A percentile compares a stretch with the other conserved stretches of the same genome.
phyloP scores from a whole-genome alignment of 2,888 invertebrate species.

The Drosophila bunnanda region DNA sequence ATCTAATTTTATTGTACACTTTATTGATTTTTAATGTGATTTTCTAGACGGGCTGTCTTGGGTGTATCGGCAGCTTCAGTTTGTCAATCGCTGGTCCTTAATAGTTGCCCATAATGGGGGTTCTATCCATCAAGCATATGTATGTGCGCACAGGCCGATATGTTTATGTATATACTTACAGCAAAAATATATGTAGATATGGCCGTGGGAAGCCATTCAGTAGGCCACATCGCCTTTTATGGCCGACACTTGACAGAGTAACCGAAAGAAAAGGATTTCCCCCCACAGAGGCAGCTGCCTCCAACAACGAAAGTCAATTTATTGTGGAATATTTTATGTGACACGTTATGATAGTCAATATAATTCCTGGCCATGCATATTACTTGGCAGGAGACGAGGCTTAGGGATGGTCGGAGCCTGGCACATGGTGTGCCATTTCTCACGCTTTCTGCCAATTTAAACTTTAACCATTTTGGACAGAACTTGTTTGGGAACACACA shows the following conservation, averaged over 20 bases:
- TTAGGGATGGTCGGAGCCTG: neutral
- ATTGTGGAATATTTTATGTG: conserved; percentile 80
- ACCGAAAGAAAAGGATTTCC: conserved; percentile 37
- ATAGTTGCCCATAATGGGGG: conserved; percentile 70
- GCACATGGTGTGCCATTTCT: conserved; percentile 66
- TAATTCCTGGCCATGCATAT: conserved; percentile 65
- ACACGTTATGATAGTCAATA: conserved; percentile 79
- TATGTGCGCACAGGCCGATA: conserved; percentile 10
- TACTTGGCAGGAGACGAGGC: conserved; percentile 14
- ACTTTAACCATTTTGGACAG: conserved; percentile 59
- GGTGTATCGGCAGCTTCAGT: conserved; percentile 33
- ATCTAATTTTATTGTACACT: conserved; percentile 73
- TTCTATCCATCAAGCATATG: conserved; percentile 44
- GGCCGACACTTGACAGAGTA: conserved; percentile 69
- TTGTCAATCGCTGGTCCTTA: conserved; percentile 61
- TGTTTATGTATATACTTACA: conserved; percentile 1
- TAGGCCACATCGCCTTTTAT: conserved; percentile 64
- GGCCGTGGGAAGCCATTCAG: conserved; percentile 11
- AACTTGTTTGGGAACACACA: conserved; percentile 50
- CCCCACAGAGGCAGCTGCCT: conserved; percentile 37
- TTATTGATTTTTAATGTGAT: conserved; percentile 80
- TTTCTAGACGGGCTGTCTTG: conserved; percentile 45
- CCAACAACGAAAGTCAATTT: conserved; percentile 72
- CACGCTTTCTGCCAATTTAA: conserved; percentile 65
- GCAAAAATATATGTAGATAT: neutral